Evolutionary conservation across 53 echinoderm and acorn worm species (phyloP), one percentile per base, ranked within the genome.

Genomic region (Echinarachnius parma): DNA sequence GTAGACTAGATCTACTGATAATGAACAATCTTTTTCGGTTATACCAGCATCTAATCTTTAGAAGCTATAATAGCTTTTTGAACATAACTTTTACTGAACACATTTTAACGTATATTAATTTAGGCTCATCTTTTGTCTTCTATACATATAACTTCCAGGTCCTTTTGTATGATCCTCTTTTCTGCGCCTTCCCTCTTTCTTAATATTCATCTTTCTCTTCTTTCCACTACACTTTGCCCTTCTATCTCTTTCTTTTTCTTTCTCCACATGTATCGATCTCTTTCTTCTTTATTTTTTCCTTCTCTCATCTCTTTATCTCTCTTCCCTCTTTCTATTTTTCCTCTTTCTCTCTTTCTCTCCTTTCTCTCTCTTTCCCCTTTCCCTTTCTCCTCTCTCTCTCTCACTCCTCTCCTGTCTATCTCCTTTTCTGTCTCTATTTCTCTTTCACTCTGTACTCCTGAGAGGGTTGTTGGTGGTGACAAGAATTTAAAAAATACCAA

Each of bases 1-100:
- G 60, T 60, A 60, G 60, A 60, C 60, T 60, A 32, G 34, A 60
- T 60, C 60, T 60, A 60, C 60, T 60, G 60, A 60, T 60, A 60
- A 34, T 60, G 35, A 31, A 34, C 23, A 60, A 20, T 5, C 10
- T 33, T 60, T 60, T 60, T 60, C 10, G 60, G 60, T 60, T 60
- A 31, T 60, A 60, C 33, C 60, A 60, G 31, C 60, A 60, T 60
- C 60, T 60, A 60, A 60, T 60, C 60, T 60, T 60, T 60, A 60
- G 60, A 32, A 60, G 60, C 19, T 60, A 32, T 31, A 60, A 60
- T 32, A 60, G 60, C 3, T 32, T 32, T 50, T 60, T 60, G 60
- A 60, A 60, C 60, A 60, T 60, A 29, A 60, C 34, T 60, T 60
- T 60, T 60, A 32, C 60, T 60, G 60, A 60, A 33, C 2, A 60